Conservation (phyloP, 2,888 invertebrate species). For the Orchesella flavescens region DNA sequence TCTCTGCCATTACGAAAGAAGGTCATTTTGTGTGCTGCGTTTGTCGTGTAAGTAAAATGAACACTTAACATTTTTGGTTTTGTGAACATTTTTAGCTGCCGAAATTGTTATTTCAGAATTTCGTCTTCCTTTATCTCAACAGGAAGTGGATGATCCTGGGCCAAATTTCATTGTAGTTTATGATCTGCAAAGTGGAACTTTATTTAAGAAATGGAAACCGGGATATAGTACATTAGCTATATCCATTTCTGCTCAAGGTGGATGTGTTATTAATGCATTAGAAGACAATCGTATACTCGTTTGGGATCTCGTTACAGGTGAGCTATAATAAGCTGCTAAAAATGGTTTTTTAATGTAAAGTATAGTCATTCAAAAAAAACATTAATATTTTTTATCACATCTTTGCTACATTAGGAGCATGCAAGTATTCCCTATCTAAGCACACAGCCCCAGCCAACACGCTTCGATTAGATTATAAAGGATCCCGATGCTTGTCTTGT, state of each 20-base stretch:
- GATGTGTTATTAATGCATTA: conserved; percentile 88
- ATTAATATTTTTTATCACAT: too few relatives aligned
- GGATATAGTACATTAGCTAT: conserved; percentile 87
- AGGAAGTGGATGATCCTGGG: conserved; percentile 84
- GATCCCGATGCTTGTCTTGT: conserved; percentile 83
- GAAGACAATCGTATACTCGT: conserved; percentile 88
- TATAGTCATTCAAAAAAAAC: too few relatives aligned
- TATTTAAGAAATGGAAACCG: conserved; percentile 94
- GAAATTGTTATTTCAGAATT: too few relatives aligned
- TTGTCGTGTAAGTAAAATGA: conserved; percentile 74
- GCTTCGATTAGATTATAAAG: conserved; percentile 83
- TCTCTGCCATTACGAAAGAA: conserved; percentile 89
- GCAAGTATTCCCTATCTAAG: conserved; percentile 84
- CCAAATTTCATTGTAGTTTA: conserved; percentile 93
- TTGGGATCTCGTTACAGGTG: conserved; percentile 89
- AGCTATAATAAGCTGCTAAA: too few relatives aligned
- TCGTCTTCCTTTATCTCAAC: not conserved
- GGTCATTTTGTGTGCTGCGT: conserved; percentile 79
- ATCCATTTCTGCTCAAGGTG: conserved; percentile 87
- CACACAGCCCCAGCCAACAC: conserved; percentile 86
- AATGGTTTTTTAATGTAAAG: too few relatives aligned
- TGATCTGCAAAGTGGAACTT: conserved; percentile 89
- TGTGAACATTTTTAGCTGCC: too few relatives aligned
- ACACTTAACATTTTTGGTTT: conserved; percentile 3
- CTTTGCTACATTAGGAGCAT: conserved; percentile 78